Percentiles rank a stretch among this genome's conserved stretches.
phyloP scores from a whole-genome alignment of 2,888 invertebrate species.

The Lasioglossum pauxillum region DNA sequence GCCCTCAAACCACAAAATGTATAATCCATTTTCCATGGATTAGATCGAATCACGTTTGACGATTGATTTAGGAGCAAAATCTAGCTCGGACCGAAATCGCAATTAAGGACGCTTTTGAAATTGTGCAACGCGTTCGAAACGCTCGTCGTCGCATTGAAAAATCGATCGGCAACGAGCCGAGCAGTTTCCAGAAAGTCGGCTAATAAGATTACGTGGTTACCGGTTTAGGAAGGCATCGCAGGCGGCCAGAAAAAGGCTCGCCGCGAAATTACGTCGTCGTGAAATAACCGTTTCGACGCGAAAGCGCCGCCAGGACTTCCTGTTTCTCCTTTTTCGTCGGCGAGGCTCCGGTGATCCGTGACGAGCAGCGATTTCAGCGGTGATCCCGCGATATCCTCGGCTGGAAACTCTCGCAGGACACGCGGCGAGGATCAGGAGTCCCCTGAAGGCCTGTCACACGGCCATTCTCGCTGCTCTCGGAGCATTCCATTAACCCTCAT shows the following conservation, averaged over 20 bases:
- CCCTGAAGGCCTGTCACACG: not conserved
- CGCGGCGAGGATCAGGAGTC: not conserved
- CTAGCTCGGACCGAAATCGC: not conserved
- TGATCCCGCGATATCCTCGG: slow-evolving; percentile 31
- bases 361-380: slow-evolving; percentile 50
- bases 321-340: slow-evolving; percentile 57
- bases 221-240: slow-evolving; percentile 43
- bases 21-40: no score
- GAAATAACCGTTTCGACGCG: slow-evolving; percentile 51
- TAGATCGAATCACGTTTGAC: no score
- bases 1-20: no score
- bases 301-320: slow-evolving; percentile 49
- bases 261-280: slow-evolving; percentile 54
- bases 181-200: slow-evolving; percentile 40
- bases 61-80: not conserved
- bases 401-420: slow-evolving; percentile 6
- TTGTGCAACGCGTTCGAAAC: not conserved
- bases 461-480: not conserved
- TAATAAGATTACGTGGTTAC: slow-evolving; percentile 53
- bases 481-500: slow-evolving; percentile 4
- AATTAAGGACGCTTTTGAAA: not conserved
- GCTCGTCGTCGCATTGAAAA: not conserved
- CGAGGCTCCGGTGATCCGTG: slow-evolving; percentile 42
- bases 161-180: not conserved
- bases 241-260: slow-evolving; percentile 30